Conservation (phyloP, 1,140 invertebrate species). For the Manduca sexta region DNA sequence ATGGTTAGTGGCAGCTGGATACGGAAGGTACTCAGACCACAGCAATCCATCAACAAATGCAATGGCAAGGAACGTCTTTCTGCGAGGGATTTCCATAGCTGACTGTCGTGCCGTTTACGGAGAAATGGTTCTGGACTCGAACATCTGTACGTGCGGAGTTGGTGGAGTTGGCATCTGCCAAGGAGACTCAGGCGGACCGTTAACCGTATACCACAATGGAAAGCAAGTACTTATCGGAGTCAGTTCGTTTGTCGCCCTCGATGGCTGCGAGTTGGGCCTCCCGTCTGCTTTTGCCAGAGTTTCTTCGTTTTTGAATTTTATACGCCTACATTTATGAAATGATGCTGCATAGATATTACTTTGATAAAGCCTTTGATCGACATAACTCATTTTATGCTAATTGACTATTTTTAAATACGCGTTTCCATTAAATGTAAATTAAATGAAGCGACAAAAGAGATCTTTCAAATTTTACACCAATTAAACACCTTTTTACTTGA, state of each 20-base stretch:
- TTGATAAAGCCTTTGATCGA: too few relatives aligned
- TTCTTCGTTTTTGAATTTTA: constrained; percentile 32
- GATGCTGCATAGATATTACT: too few relatives aligned
- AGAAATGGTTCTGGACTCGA: constrained; percentile 31
- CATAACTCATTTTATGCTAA: too few relatives aligned
- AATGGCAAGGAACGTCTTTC: constrained; percentile 30
- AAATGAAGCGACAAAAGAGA: too few relatives aligned
- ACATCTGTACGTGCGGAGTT: constrained; percentile 40
- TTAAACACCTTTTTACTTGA: too few relatives aligned
- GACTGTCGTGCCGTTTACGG: constrained; percentile 29
- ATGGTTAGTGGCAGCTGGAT: constrained; percentile 34
- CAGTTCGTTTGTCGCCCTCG: constrained; percentile 41
- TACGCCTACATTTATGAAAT: constrained; percentile 8
- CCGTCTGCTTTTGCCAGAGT: constrained; percentile 43
- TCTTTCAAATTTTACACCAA: too few relatives aligned
- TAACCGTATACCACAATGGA: constrained; percentile 25
- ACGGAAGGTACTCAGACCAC: constrained; percentile 41
- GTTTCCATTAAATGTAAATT: too few relatives aligned
- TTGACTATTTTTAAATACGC: too few relatives aligned
- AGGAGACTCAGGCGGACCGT: constrained; percentile 48
- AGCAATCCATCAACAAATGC: constrained; percentile 29
- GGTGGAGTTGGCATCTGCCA: constrained; percentile 48
- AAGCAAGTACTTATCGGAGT: constrained; percentile 35
- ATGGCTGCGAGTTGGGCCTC: constrained; percentile 36
- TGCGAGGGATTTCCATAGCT: constrained; percentile 31